Percentiles rank a stretch among this genome's conserved stretches.
phyloP scores from a whole-genome alignment of 2,113 vertebrate species.

The Malurus elegans region DNA sequence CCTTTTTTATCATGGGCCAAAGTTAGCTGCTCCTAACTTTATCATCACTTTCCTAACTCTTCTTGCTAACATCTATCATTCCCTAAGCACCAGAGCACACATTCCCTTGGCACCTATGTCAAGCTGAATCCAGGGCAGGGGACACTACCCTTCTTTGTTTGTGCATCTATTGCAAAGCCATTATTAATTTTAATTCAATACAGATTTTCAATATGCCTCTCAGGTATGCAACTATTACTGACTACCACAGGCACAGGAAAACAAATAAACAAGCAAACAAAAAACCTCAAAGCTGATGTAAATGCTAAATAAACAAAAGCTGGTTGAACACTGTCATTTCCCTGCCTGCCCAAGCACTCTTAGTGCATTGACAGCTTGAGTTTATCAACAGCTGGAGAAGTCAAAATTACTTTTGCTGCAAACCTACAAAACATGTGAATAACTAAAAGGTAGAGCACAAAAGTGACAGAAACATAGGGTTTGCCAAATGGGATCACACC shows the following conservation, averaged over 20 bases:
- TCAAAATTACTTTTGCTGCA: conserved; percentile 18
- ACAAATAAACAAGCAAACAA: neutral
- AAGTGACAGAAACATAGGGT: conserved; percentile 21
- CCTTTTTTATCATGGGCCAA: neutral
- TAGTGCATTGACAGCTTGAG: neutral
- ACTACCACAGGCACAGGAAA: neutral
- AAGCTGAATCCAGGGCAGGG: neutral
- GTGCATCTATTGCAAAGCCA: neutral
- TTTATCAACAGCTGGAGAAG: conserved; percentile 55
- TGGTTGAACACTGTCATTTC: neutral
- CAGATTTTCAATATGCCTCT: neutral
- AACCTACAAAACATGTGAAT: conserved; percentile 16
- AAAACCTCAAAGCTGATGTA: neutral
- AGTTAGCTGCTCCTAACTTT: neutral
- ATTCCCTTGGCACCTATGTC: neutral
- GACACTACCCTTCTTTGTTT: neutral
- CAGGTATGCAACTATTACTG: neutral
- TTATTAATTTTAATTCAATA: neutral
- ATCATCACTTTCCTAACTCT: neutral
- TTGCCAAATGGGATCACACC: conserved; percentile 24
- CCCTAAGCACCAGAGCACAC: neutral
- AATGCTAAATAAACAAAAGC: conserved; percentile 36
- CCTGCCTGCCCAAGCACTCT: neutral
- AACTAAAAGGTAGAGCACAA: conserved; percentile 30
- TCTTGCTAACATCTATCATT: neutral